phyloP scores from a whole-genome alignment of 2,888 invertebrate species.

The Marasmarcha lunaedactyla region DNA sequence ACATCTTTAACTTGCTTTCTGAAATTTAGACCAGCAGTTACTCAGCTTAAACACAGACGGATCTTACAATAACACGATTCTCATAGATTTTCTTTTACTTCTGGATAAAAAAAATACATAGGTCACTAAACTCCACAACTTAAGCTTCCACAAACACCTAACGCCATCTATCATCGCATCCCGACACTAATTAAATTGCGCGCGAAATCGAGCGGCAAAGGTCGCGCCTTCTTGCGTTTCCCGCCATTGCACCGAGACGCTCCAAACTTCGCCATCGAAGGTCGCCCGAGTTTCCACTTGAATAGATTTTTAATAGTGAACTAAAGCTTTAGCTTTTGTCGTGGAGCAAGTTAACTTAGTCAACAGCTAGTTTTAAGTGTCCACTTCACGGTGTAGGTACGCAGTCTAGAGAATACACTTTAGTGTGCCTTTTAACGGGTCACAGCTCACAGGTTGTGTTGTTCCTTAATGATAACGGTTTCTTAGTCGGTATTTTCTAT shows the following conservation, averaged over 20 bases:
- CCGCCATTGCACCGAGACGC: constrained; percentile 57
- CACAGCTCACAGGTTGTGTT: no score
- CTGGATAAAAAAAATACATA: no score
- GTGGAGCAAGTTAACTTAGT: constrained; percentile 51
- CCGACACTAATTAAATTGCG: constrained; percentile 65
- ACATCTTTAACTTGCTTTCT: no score
- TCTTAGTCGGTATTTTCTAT: no score
- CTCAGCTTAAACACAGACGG: no score
- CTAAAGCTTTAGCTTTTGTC: constrained; percentile 53
- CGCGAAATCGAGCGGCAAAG: constrained; percentile 67
- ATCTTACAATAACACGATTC: no score
- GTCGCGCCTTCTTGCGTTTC: constrained; percentile 57
- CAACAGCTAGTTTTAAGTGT: constrained; percentile 39
- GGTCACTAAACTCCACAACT: no score
- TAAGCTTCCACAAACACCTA: no score
- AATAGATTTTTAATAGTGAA: constrained; percentile 66
- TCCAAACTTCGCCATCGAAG: constrained; percentile 39
- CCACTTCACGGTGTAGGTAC: no score
- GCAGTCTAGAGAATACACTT: constrained; percentile 26
- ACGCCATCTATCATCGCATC: constrained; percentile 54
- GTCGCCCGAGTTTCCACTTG: constrained; percentile 52
- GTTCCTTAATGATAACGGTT: no score
- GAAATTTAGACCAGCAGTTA: no score
- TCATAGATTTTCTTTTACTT: no score
- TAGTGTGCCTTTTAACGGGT: constrained; percentile 7